Conservation (phyloP, 2,113 vertebrate genomes). For the Mormyrus iriodes region DNA sequence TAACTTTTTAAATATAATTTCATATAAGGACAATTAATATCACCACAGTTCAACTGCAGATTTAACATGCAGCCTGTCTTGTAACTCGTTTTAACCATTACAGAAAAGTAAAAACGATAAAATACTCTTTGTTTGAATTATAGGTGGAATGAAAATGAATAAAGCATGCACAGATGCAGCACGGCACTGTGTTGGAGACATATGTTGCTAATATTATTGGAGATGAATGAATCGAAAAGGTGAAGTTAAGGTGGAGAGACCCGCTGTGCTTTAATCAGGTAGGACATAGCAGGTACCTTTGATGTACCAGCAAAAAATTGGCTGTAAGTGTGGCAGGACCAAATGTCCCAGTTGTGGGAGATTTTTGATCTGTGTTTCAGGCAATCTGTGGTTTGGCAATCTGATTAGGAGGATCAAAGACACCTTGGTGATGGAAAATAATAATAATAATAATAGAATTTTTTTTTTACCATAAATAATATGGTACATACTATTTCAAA, state of each 20-base stretch:
- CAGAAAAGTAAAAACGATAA: not conserved
- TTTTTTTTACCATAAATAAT: too few relatives aligned
- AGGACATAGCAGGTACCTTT: conserved; percentile 24
- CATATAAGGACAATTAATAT: not conserved
- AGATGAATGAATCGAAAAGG: not conserved
- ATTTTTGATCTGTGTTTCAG: conserved; percentile 22
- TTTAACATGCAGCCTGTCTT: not conserved
- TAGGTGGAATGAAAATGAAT: not conserved
- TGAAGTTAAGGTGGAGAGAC: conserved; percentile 14
- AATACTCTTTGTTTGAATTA: not conserved
- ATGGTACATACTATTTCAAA: not conserved
- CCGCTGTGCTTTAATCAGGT: conserved; percentile 19
- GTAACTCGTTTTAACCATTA: not conserved
- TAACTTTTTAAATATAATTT: not conserved
- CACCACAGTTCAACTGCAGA: not conserved
- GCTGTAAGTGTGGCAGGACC: conserved; percentile 13
- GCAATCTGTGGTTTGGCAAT: conserved; percentile 13
- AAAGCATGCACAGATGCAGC: not conserved
- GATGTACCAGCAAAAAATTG: conserved; percentile 21
- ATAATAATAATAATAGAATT: not conserved
- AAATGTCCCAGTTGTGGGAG: conserved; percentile 21
- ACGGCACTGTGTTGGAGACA: not conserved
- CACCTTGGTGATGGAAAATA: not conserved
- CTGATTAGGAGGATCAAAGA: conserved; percentile 13
- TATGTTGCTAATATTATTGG: conserved; percentile 1